These are phyloP conservation scores for Parnassius orleans DNA, from an alignment of 2,888 invertebrate species.

Conservation along the genomic window DNA sequence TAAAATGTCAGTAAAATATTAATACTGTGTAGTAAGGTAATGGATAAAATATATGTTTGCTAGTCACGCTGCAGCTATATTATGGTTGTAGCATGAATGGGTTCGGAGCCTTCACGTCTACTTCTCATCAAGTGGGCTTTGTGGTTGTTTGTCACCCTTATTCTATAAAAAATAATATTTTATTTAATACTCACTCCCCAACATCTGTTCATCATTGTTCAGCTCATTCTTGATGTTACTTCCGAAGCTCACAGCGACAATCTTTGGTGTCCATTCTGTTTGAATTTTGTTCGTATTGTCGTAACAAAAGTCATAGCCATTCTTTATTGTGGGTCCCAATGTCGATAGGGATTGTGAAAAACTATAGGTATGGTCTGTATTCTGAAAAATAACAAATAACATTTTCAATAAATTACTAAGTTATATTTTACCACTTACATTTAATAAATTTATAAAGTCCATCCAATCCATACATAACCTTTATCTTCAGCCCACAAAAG, in stretches of 20 bases:
- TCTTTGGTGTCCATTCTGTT: conserved; percentile 47
- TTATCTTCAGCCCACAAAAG: no score
- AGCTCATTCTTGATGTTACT: conserved; percentile 55
- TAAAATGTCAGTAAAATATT: conserved; percentile 41
- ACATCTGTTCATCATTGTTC: conserved; percentile 54
- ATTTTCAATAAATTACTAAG: no score
- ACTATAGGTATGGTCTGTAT: conserved; percentile 61
- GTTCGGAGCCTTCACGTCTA: no score
- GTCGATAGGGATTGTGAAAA: conserved; percentile 65
- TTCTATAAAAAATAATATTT: not conserved
- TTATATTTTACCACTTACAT: no score
- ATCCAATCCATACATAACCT: no score
- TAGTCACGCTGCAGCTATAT: no score
- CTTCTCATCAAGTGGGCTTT: no score
- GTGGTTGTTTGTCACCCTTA: no score
- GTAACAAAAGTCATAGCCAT: conserved; percentile 63
- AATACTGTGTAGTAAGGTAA: no score
- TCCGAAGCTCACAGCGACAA: conserved; percentile 39
- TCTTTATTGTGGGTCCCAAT: conserved; percentile 48
- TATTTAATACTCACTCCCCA: conserved; percentile 47
- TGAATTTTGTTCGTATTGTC: conserved; percentile 42
- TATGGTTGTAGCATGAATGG: no score
- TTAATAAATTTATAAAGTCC: no score
- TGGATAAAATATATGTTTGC: no score
- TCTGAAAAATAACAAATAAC: conserved; percentile 38